Base-by-base conservation (phyloP, 2,797 vertebrate species). In the Moxostoma hubbsi region DNA sequence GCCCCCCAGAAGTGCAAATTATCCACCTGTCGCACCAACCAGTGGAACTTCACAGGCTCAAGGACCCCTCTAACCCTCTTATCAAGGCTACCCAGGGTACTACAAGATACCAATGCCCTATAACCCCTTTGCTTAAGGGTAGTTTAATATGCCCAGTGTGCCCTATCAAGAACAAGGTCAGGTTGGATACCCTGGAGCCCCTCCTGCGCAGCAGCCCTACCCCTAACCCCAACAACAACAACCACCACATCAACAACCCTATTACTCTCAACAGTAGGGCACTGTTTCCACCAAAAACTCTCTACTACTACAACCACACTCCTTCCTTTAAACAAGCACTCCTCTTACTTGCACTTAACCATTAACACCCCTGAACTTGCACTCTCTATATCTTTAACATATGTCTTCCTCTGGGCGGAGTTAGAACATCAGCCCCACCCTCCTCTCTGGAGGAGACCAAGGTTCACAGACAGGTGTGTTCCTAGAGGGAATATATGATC, bases 71-170 rank as follows among this genome's bases (percentile, higher is more conserved):
- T 98, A 98, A 79, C 96, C 97, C 51, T 91, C 90, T 81, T 99
- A 99, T 84, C 97, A 96, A 82, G 96, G 96, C 81, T 97, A 95
- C 87, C 95, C 95, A 68, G 96, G 96, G 96, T 97, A 93, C 88
- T 97, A 92, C 90, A 97, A 96, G 83, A 92, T 98, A 95, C 96
- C 97, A 1, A 92, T 98, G 95, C 94, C 93, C 69, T 99, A 97
- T 88, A 96, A 95, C 81, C 96, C 97, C 0, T 99, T 97, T 1
- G 90, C 94, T 57, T 98, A 96, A n/a, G 89, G 95, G 73, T 96
- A 98, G 87, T 98, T 95, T 90, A 95, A 90, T 85, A 91, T 97
- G 92, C 95, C 94, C 2, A 97, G 94, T 80, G 90, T 96, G 89
- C 85, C 89, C 64, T 98, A 95, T 88, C 97, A 95, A 89, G 92